Evolutionary conservation across 2,797 vertebrate species (phyloP).

Genomic region (Todus mexicanus): DNA sequence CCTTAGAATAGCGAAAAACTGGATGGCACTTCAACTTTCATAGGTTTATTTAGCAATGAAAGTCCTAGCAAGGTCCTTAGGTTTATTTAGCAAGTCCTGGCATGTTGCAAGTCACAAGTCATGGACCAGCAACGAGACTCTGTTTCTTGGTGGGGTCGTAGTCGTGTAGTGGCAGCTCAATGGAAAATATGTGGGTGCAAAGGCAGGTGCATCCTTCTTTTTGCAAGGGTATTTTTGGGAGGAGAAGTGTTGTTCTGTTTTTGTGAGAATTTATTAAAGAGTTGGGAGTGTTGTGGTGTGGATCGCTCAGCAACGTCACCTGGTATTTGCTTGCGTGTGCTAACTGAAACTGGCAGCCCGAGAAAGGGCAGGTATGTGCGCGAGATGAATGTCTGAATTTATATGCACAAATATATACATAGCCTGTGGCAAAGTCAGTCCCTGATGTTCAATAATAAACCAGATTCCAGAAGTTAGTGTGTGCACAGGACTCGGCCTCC

Average conservation of each 20-base stretch:
- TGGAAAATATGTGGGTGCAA: neutral
- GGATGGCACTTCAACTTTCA: neutral
- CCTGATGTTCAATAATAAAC: neutral
- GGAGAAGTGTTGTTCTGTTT: neutral
- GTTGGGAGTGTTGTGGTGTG: neutral
- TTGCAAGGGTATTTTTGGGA: neutral
- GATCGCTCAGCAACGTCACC: neutral
- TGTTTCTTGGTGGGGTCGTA: neutral
- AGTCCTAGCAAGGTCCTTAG: neutral
- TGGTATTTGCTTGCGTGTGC: neutral
- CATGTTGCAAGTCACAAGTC: neutral
- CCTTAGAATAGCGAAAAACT: neutral
- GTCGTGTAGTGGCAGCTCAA: neutral
- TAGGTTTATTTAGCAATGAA: neutral
- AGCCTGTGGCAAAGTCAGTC: constrained; percentile 49
- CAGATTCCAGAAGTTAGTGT: neutral
- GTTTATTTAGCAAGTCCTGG: neutral
- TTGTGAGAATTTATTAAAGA: neutral
- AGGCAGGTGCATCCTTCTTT: neutral
- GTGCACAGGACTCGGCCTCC: neutral
- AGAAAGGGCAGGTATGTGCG: neutral
- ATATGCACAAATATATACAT: neutral
- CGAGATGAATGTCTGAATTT: neutral
- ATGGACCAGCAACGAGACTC: neutral
- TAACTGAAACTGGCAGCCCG: neutral